Conservation (phyloP, 2,888 invertebrate genomes). For the Lumbricus terrestris region DNA sequence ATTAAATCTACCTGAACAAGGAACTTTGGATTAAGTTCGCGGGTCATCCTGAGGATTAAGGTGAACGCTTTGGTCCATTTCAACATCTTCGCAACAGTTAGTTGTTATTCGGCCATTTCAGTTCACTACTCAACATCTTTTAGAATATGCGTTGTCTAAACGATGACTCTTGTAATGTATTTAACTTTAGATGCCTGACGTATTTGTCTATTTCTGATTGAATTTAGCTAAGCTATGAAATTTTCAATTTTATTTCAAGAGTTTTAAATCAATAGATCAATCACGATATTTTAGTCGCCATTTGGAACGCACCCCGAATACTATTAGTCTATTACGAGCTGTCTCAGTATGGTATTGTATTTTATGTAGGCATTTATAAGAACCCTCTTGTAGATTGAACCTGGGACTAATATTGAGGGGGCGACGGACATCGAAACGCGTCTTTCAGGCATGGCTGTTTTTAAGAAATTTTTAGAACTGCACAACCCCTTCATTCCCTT, state of each 20-base stretch:
- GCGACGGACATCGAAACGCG: no score
- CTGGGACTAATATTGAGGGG: no score
- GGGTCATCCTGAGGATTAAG: not conserved
- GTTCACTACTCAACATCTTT: not conserved
- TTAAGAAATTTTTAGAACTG: no score
- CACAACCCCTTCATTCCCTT: no score
- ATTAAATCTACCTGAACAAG: not conserved
- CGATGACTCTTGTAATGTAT: not conserved
- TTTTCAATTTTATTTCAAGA: not conserved
- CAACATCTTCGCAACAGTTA: not conserved
- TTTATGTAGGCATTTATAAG: no score
- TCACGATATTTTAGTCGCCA: not conserved
- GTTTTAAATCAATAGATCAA: not conserved
- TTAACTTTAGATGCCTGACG: not conserved
- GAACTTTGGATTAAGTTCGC: not conserved
- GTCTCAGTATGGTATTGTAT: no score
- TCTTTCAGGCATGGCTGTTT: no score
- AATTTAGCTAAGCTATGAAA: not conserved
- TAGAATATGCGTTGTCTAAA: not conserved
- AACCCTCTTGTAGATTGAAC: no score
- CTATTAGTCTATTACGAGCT: no score
- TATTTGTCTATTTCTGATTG: not conserved
- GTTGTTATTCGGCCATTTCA: not conserved
- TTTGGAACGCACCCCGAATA: not conserved
- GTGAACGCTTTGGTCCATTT: not conserved